Percentiles rank a stretch among this genome's conserved stretches.
Evolutionary conservation across 2,797 vertebrate genomes (phyloP).

Genomic region (Pogoniulus pusillus): DNA sequence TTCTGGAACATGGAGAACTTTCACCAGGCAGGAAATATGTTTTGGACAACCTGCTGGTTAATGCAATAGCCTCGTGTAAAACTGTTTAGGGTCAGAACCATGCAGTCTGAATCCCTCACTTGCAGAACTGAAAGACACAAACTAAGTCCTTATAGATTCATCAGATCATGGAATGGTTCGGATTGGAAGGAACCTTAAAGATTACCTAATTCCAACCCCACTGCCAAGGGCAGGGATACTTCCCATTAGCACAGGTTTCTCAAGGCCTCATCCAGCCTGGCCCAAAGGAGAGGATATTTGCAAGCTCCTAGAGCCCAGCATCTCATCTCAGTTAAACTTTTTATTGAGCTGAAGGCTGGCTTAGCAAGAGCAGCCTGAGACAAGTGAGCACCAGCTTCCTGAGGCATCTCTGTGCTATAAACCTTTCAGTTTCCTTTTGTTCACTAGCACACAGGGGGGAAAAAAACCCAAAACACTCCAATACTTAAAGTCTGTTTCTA

Average conservation of each 20-base stretch:
- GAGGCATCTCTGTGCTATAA: not conserved
- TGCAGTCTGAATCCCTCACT: not conserved
- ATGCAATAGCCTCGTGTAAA: not conserved
- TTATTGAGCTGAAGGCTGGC: not conserved
- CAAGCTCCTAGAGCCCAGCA: not conserved
- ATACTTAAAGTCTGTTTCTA: not conserved
- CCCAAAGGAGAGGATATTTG: too few species aligned
- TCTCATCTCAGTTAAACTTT: not conserved
- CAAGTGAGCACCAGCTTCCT: not conserved
- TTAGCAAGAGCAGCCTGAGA: not conserved
- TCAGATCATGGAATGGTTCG: too few species aligned
- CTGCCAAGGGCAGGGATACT: too few species aligned
- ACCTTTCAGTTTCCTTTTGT: not conserved
- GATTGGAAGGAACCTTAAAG: too few species aligned
- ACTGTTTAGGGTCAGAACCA: not conserved
- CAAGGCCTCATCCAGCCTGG: too few species aligned
- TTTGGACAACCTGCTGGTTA: not conserved
- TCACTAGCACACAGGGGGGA: not conserved
- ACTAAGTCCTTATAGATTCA: too few species aligned
- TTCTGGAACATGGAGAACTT: not conserved
- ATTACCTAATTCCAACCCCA: too few species aligned
- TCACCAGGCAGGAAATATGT: not conserved
- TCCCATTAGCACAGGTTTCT: too few species aligned
- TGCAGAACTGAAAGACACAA: not conserved
- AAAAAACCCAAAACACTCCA: not conserved